phyloP scores from a whole-genome alignment of 2,797 vertebrate species.

The Florisuga fusca region DNA sequence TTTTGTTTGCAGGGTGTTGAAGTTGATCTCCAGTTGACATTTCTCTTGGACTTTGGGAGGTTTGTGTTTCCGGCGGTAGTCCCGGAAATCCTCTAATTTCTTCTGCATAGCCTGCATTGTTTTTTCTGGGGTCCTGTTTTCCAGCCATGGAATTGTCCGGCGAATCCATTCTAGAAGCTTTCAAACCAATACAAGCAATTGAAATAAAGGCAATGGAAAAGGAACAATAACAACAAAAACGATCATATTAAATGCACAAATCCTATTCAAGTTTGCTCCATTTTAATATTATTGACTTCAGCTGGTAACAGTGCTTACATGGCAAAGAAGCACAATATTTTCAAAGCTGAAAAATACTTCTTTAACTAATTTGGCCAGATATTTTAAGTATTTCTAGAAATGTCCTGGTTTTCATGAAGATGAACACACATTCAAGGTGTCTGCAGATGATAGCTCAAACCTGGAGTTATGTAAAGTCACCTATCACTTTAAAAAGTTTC shows the following conservation, averaged over 20 bases:
- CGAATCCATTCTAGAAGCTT: constrained; percentile 98
- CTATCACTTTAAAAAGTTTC: background rate
- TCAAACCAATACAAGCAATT: constrained; percentile 22
- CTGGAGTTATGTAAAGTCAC: background rate
- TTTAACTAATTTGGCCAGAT: background rate
- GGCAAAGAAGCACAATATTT: background rate
- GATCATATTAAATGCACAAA: background rate
- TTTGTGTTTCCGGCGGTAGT: constrained; percentile 96
- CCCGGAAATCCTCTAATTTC: constrained; percentile 96
- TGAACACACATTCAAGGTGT: background rate
- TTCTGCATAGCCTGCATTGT: constrained; percentile 95
- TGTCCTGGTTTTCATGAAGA: background rate
- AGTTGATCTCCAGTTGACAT: constrained; percentile 97
- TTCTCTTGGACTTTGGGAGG: constrained; percentile 98
- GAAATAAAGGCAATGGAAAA: background rate
- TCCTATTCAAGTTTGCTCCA: background rate
- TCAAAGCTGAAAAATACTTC: background rate
- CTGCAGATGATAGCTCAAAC: background rate
- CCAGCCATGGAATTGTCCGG: constrained; percentile 96
- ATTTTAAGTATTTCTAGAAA: background rate
- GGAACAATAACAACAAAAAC: background rate
- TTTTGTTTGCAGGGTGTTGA: constrained; percentile 98
- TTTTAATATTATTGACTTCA: background rate
- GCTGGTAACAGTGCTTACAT: background rate
- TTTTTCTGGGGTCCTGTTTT: constrained; percentile 94